These are phyloP conservation scores for Mactromeris polynyma DNA, from an alignment of 2,888 invertebrate genomes.

Conservation along the genomic window DNA sequence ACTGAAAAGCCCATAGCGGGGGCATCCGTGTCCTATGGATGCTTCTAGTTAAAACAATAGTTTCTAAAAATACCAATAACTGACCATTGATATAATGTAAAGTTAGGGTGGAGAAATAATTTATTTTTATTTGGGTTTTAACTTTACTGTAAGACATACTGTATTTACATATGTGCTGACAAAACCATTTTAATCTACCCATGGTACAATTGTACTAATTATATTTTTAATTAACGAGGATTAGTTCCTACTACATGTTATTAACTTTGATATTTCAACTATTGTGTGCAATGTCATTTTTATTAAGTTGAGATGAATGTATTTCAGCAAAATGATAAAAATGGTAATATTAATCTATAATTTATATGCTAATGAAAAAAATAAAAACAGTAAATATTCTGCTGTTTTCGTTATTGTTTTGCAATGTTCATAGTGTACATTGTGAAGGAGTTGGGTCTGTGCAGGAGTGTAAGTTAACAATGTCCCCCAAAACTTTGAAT, in stretches of 20 bases:
- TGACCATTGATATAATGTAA: neutral
- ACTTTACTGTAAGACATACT: neutral
- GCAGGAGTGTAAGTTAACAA: too few relatives aligned
- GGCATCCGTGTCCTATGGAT: too few relatives aligned
- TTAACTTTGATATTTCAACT: neutral
- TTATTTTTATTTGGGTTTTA: constrained; percentile 1
- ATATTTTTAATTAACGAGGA: neutral
- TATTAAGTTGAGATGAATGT: neutral
- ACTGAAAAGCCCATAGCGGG: too few relatives aligned
- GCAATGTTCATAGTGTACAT: too few relatives aligned
- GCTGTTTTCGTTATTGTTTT: neutral
- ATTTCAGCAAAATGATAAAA: neutral
- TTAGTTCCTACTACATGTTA: neutral
- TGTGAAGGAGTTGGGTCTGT: too few relatives aligned
- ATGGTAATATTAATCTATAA: neutral
- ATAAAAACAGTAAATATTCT: neutral
- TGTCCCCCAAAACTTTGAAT: too few relatives aligned
- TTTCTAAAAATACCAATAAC: too few relatives aligned
- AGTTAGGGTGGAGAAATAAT: neutral
- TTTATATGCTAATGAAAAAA: constrained; percentile 5
- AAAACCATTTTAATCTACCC: neutral
- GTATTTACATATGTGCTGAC: neutral
- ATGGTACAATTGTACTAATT: neutral
- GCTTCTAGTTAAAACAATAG: too few relatives aligned
- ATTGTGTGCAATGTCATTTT: constrained; percentile 10